Conservation (phyloP, 2,888 invertebrate species). For the Oligia latruncula region DNA sequence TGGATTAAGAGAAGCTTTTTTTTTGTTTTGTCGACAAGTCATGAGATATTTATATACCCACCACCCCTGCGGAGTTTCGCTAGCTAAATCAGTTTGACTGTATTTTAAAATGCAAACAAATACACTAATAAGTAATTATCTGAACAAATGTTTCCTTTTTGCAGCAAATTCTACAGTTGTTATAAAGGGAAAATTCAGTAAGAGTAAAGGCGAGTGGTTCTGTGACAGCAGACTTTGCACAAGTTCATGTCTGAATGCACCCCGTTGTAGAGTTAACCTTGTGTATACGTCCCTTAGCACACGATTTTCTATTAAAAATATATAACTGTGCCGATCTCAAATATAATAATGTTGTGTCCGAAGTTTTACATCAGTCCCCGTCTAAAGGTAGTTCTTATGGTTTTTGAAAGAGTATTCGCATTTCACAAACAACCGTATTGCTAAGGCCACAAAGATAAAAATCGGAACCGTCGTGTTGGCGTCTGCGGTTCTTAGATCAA, state of each 20-base stretch:
- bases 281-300: conserved; percentile 37
- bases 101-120: not conserved
- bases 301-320: conserved; percentile 10
- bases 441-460: not conserved
- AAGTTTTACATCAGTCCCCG: not conserved
- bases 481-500: not conserved
- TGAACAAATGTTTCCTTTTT: conserved; percentile 78
- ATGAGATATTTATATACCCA: too few species aligned
- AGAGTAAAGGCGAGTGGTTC: conserved; percentile 84
- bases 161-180: conserved; percentile 81
- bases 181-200: conserved; percentile 81
- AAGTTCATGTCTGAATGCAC: conserved; percentile 61
- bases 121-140: not conserved
- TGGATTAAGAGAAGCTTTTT: not conserved
- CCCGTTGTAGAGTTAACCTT: conserved; percentile 37
- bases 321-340: conserved; percentile 16
- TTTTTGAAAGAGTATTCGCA: not conserved
- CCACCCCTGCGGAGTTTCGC: not conserved
- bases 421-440: not conserved
- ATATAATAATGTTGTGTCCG: conserved; percentile 11
- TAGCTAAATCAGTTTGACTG: not conserved
- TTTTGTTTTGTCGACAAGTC: not conserved
- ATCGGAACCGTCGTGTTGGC: not conserved
- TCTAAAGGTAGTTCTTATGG: not conserved
- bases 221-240: conserved; percentile 52